Base-by-base conservation (phyloP, 2,797 vertebrate species). In the Leucoraja ocellata region DNA sequence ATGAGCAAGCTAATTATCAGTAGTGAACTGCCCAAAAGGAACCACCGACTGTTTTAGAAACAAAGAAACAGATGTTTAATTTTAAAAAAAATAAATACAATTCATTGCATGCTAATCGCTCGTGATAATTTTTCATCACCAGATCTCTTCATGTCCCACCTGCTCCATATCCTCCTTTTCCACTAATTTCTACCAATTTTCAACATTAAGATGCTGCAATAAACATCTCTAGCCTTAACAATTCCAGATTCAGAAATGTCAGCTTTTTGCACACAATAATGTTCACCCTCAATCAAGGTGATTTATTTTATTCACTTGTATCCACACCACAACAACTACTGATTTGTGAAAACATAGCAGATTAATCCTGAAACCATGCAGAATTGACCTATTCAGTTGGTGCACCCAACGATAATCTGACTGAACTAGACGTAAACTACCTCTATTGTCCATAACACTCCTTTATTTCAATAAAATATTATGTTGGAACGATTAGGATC, bases 11-110 rank as follows among this genome's bases (percentile, higher is more conserved):
- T 98, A 5, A 96, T 81, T 0, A 94, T 94, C 93, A 99, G 94
- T 36, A 99, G 96, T 78, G 95, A 94, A 46, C 97, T 84, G 0
- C 98, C 98, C 28, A 96, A 95, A 32, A 96, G 95, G 94, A 99
- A 97, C 98, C 98, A 99, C 96, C 97, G 97, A 36, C 99, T 99
- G 96, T 0, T 65, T 83, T 25, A 94, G 91, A 91, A 93, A 94
- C 23, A 93, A 93, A 94, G 93, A 86, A 25, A 23, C 28, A 76
- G 71, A 5, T 28, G 5, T n/a, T 21, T 16, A 71, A 36, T n/a
- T n/a, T n/a, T n/a, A n/a, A n/a, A n/a, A n/a, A n/a, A n/a, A n/a
- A n/a, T 1, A 86, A 78, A 63, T 11, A 58, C 81, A 28, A 1
- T 4, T 13, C 13, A 63, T 16, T 16, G 14, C 28, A 32, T 65